Evolutionary conservation across 2,797 vertebrate genomes (phyloP).

Genomic region (Simalia tracyae): DNA sequence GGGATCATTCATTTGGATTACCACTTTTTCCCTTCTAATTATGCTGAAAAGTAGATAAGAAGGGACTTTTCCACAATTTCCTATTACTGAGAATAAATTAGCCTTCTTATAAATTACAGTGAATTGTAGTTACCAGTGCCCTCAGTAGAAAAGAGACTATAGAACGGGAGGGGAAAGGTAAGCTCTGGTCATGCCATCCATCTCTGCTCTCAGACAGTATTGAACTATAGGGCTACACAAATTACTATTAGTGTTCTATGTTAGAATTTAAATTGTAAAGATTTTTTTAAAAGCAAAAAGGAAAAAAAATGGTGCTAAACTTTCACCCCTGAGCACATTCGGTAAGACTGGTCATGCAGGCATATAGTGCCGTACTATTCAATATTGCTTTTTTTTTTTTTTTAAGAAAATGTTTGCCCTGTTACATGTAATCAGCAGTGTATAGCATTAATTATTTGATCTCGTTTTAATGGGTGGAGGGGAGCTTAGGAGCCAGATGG

Average conservation of each 20-base stretch:
- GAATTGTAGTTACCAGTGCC: conserved; percentile 69
- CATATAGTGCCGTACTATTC: conserved; percentile 73
- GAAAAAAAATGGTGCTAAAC: conserved; percentile 80
- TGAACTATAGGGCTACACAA: conserved; percentile 80
- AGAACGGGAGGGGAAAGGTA: conserved; percentile 57
- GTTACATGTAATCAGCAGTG: conserved; percentile 70
- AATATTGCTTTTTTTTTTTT: conserved; percentile 67
- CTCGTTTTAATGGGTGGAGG: conserved; percentile 66
- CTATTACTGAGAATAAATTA: conserved; percentile 72
- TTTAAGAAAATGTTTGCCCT: conserved; percentile 69
- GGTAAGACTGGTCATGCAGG: conserved; percentile 81
- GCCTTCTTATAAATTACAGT: conserved; percentile 61
- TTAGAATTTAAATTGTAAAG: conserved; percentile 79
- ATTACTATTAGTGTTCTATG: conserved; percentile 77
- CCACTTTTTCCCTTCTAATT: conserved; percentile 57
- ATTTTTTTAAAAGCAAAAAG: conserved; percentile 65
- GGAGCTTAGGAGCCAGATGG: conserved; percentile 36
- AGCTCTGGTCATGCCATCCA: conserved; percentile 68
- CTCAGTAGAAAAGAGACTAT: conserved; percentile 55
- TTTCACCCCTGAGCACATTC: conserved; percentile 76
- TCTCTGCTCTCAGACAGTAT: conserved; percentile 76
- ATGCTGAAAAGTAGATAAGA: conserved; percentile 53
- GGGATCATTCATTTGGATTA: conserved; percentile 50
- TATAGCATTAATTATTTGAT: conserved; percentile 70
- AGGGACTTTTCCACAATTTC: conserved; percentile 63